phyloP scores from a whole-genome alignment of 2,888 invertebrate species.

The Nomada fabriciana region DNA sequence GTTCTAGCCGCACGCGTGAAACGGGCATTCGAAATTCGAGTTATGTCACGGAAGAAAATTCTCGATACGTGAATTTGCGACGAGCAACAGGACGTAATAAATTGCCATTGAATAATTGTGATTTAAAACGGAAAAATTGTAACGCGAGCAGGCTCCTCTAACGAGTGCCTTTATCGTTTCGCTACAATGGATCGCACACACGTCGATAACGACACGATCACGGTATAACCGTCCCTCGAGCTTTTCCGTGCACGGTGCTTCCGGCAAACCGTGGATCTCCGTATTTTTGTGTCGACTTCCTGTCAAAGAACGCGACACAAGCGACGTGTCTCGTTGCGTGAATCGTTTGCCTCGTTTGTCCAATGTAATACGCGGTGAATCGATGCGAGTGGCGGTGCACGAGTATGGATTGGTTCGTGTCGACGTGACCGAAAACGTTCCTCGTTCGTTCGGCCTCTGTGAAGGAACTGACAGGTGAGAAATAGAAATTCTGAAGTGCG shows the following conservation, averaged over 20 bases:
- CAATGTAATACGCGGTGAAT: slow-evolving; percentile 28
- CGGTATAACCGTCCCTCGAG: background rate
- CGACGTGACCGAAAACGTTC: slow-evolving; percentile 23
- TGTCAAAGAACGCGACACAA: background rate
- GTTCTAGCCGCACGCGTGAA: background rate
- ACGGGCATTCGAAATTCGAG: background rate
- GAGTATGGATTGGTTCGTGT: slow-evolving; percentile 29
- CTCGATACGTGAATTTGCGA: background rate
- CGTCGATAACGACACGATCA: slow-evolving; percentile 15
- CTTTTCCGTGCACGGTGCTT: background rate
- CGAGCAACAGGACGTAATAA: background rate
- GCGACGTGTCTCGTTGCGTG: slow-evolving; percentile 12
- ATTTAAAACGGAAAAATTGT: slow-evolving; percentile 25
- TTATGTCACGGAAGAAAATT: slow-evolving; percentile 26
- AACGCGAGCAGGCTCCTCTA: slow-evolving; percentile 3
- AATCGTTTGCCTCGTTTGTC: slow-evolving; percentile 31
- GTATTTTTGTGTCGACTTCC: slow-evolving; percentile 16
- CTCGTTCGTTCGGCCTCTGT: background rate
- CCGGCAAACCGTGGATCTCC: slow-evolving; percentile 6
- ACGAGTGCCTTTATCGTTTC: slow-evolving; percentile 21
- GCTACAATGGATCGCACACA: slow-evolving; percentile 37
- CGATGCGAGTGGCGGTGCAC: slow-evolving; percentile 45
- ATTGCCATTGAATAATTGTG: slow-evolving; percentile 25
- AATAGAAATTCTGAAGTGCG: background rate
- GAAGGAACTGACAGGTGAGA: background rate